Percentiles rank a stretch among this genome's conserved stretches.
phyloP scores from a whole-genome alignment of 2,113 vertebrate genomes.

The Engraulis encrasicolus region DNA sequence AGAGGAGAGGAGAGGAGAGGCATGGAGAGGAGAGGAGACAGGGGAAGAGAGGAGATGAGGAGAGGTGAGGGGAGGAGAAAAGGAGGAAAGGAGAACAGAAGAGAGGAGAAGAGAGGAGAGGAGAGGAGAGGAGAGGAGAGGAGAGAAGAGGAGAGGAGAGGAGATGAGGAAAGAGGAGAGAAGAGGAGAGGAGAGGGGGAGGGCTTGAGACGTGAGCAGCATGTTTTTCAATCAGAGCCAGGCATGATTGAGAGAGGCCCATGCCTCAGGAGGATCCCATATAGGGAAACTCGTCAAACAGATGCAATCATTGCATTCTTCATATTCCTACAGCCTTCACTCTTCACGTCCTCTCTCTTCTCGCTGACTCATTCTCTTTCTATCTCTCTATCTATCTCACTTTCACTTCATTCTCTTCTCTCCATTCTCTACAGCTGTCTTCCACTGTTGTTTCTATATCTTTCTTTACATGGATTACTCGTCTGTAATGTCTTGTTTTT shows the following conservation, averaged over 20 bases:
- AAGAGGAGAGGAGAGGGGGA: no score
- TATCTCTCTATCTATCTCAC: not conserved
- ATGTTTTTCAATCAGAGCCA: conserved; percentile 31
- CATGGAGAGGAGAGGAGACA: no score
- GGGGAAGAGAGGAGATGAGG: no score
- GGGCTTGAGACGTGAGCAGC: not conserved
- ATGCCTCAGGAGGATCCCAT: not conserved
- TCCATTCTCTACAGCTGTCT: not conserved
- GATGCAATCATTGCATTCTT: conserved; percentile 17
- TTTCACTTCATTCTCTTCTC: not conserved
- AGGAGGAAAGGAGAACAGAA: not conserved
- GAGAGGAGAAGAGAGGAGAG: not conserved
- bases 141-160: no score
- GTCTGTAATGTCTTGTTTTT: no score
- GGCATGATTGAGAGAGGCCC: conserved; percentile 15
- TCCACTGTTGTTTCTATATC: no score
- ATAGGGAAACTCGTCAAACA: not conserved
- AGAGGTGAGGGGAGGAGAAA: not conserved
- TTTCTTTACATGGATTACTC: no score
- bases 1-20: no score
- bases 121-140: not conserved
- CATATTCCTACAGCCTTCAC: not conserved
- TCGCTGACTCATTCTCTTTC: not conserved
- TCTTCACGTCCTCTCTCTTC: conserved; percentile 12
- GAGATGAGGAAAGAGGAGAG: no score